phyloP scores from a whole-genome alignment of 2,888 invertebrate genomes.

The Aphidius colemani region DNA sequence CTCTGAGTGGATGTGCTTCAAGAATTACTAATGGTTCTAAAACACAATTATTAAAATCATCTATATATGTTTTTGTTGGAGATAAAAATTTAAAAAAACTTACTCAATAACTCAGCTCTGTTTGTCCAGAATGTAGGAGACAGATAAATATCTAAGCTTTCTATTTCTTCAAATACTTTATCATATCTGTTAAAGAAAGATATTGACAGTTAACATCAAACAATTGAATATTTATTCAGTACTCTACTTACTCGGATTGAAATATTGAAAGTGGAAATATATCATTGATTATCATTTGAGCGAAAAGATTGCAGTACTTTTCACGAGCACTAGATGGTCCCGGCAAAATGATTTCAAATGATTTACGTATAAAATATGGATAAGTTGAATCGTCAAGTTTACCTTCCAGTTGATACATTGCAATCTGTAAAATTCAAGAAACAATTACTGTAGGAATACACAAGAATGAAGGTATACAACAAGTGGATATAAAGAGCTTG shows the following conservation, averaged over 20 bases:
- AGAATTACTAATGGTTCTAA: conserved; percentile 65
- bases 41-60: conserved; percentile 30
- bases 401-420: conserved; percentile 39
- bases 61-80: conserved; percentile 7
- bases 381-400: conserved; percentile 45
- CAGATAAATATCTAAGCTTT: conserved; percentile 81
- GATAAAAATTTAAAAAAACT: conserved; percentile 34
- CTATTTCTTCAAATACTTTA: conserved; percentile 70
- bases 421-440: no score
- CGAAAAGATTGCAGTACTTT: conserved; percentile 63
- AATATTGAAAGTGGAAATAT: conserved; percentile 61
- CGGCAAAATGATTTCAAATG: conserved; percentile 59
- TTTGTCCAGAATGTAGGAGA: conserved; percentile 79
- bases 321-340: conserved; percentile 57
- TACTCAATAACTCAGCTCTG: conserved; percentile 73
- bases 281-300: conserved; percentile 61
- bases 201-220: conserved; percentile 31
- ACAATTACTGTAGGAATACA: neutral
- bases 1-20: conserved; percentile 53
- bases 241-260: conserved; percentile 60
- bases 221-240: conserved; percentile 43
- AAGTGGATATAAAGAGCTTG: neutral
- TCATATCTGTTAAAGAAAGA: conserved; percentile 62
- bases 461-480: neutral
- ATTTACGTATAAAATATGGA: conserved; percentile 46